Evolutionary conservation across 2,113 vertebrate genomes (phyloP).

Genomic region (Apaloderma vittatum): DNA sequence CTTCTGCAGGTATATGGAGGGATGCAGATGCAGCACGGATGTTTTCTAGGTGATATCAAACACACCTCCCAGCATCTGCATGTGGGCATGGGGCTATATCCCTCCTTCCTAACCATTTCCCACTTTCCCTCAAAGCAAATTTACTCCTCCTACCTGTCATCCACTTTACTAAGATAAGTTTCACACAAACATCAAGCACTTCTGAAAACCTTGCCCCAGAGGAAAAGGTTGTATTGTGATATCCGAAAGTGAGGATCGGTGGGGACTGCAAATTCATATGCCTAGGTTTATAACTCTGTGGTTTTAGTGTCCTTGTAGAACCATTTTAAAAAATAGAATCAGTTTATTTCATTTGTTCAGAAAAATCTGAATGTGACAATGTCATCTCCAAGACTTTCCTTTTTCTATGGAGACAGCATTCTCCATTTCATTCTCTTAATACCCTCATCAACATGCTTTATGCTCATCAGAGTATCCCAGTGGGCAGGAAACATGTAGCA

Average conservation of each 20-base stretch:
- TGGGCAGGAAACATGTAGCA: rapidly evolving
- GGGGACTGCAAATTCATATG: background rate
- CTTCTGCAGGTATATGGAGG: background rate
- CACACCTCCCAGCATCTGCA: background rate
- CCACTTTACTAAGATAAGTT: background rate
- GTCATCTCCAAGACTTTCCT: background rate
- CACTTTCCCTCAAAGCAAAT: background rate
- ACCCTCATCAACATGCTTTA: background rate
- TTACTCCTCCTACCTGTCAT: background rate
- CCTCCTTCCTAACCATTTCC: background rate
- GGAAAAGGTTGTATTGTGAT: background rate
- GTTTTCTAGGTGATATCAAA: background rate
- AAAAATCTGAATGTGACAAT: background rate
- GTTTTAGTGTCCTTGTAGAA: background rate
- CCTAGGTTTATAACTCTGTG: background rate
- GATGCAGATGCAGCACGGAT: background rate
- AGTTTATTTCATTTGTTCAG: background rate
- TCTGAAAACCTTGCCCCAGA: background rate
- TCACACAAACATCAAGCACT: background rate
- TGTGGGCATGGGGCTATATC: background rate
- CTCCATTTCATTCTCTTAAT: background rate
- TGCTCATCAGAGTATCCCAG: background rate
- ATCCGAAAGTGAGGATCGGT: background rate
- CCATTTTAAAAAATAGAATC: background rate
- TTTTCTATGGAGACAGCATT: background rate